Base-by-base conservation (phyloP, 2,113 vertebrate species). In the Sylvietta virens region DNA sequence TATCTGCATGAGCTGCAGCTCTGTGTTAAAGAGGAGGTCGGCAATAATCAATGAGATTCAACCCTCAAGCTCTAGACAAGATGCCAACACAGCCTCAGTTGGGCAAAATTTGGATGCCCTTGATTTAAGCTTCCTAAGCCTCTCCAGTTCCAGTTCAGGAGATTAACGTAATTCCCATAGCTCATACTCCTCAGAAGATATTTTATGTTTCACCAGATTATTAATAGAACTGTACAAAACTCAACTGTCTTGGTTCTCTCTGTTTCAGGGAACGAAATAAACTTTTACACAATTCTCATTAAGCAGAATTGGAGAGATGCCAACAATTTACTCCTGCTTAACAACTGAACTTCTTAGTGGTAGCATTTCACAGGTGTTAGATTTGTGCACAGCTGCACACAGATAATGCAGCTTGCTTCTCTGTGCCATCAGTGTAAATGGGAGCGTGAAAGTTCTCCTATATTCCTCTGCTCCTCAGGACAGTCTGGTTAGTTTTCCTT, bases 61-160 rank as follows among this genome's bases (percentile, higher is more conserved):
- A 61, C 56, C 37, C 74, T 66, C 71, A 45, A 81, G 90, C 92
- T 90, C 67, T 5, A 48, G 76, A 92, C 85, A 73, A 62, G 67
- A 84, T 90, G 95, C 95, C 95, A 97, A 26, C 40, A 66, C 44
- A 95, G 69, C 23, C 93, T 96, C 95, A 94, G 72, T 27, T 90
- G 92, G 90, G 85, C 64, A 92, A 96, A 96, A 96, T 93, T 96
- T 97, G 96, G 93, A 97, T 97, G 96, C 76, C 96, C 96, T 97
- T 97, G 95, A 96, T 94, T 96, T 96, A 95, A 95, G 96, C 96
- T 83, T 94, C 91, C 79, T 97, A 96, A 97, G 94, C 95, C 90
- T 92, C 60, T 71, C 62, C 85, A 92, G 71, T 78, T 96, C 94
- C 95, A 95, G 90, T 96, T 96, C 93, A 96, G 92, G 79, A 96